A percentile compares a stretch with the other conserved stretches of the same genome.
These are phyloP conservation scores for Drosophila mimetica DNA, from an alignment of 2,888 invertebrate species.

Conservation along the genomic window DNA sequence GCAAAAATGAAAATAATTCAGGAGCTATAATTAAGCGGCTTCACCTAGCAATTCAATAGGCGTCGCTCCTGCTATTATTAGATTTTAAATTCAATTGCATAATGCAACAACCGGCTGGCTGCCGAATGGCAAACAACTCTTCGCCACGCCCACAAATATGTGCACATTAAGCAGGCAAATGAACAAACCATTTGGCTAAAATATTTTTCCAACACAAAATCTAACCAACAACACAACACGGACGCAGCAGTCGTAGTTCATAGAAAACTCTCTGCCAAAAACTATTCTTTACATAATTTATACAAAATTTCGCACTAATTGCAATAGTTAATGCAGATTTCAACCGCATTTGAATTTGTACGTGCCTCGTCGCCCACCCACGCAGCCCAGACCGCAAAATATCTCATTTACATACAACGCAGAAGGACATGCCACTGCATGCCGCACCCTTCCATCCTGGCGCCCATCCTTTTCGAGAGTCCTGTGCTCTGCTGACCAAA, in stretches of 20 bases:
- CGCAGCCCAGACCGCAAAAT: slow-evolving; percentile 58
- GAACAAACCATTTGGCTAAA: slow-evolving; percentile 54
- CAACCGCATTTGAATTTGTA: slow-evolving; percentile 74
- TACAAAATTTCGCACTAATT: slow-evolving; percentile 75
- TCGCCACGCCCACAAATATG: slow-evolving; percentile 13
- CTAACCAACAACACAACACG: slow-evolving; percentile 27
- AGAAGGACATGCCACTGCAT: slow-evolving; percentile 18
- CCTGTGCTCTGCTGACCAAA: slow-evolving; percentile 46
- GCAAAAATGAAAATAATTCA: background rate
- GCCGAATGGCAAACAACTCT: slow-evolving; percentile 43
- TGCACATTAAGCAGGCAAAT: slow-evolving; percentile 10
- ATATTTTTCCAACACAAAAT: slow-evolving; percentile 53
- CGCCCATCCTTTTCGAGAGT: background rate
- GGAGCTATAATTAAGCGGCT: background rate
- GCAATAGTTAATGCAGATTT: slow-evolving; percentile 81
- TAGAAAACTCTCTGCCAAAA: slow-evolving; percentile 66
- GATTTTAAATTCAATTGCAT: slow-evolving; percentile 73
- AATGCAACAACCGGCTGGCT: slow-evolving; percentile 45
- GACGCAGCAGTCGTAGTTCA: slow-evolving; percentile 43
- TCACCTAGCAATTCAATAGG: background rate
- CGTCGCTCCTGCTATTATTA: slow-evolving; percentile 42
- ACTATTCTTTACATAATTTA: slow-evolving; percentile 81
- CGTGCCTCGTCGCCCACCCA: slow-evolving; percentile 55
- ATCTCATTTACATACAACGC: slow-evolving; percentile 74
- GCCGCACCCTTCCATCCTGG: background rate